Evolutionary conservation across 2,888 invertebrate species (phyloP).

Genomic region (Steinernema scapterisci): DNA sequence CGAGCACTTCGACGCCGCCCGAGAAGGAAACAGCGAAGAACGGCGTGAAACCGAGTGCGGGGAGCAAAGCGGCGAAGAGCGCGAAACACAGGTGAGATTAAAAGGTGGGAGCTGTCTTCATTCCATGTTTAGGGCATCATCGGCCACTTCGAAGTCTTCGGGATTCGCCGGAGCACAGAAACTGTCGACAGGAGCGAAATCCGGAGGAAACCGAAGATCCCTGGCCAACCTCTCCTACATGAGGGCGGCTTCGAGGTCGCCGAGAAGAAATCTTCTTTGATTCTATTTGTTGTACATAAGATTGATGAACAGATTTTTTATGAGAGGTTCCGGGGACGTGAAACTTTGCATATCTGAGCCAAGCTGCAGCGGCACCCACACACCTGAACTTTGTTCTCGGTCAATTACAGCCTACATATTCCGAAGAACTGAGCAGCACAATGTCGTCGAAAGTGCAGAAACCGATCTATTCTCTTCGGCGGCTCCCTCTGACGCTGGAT

Average conservation of each 20-base stretch:
- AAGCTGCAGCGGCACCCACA: no score
- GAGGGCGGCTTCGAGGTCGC: constrained; percentile 19
- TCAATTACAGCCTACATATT: no score
- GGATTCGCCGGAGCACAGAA: constrained; percentile 26
- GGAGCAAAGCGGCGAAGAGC: not conserved
- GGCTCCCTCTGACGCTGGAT: no score
- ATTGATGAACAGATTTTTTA: not conserved
- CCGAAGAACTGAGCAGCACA: no score
- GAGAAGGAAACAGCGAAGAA: not conserved
- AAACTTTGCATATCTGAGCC: no score
- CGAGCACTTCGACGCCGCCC: not conserved
- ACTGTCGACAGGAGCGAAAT: not conserved
- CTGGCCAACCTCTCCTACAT: constrained; percentile 19
- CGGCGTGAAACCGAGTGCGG: not conserved
- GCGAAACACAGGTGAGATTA: constrained; percentile 1
- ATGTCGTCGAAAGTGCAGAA: no score
- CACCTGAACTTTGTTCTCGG: no score
- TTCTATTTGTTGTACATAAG: not conserved
- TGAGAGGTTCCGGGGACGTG: no score
- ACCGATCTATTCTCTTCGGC: no score
- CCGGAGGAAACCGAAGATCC: not conserved
- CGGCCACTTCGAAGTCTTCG: constrained; percentile 1
- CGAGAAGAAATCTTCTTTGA: constrained; percentile 10
- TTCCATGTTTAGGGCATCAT: not conserved
- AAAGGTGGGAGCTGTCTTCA: not conserved